These are phyloP conservation scores for Psylliodes chrysocephalus DNA, from an alignment of 2,888 invertebrate species.

Conservation along the genomic window DNA sequence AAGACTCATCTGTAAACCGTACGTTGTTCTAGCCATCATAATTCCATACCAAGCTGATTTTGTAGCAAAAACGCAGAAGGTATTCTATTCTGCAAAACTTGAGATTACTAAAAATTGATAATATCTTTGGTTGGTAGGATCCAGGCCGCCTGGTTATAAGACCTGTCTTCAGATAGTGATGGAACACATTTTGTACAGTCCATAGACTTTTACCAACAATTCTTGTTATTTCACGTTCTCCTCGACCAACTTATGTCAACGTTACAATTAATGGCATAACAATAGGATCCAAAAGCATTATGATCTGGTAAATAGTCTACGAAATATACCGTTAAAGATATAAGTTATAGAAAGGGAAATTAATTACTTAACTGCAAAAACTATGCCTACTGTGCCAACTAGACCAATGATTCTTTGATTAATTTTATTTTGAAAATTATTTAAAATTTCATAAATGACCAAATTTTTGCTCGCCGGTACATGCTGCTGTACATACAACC, in stretches of 20 bases:
- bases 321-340: too few relatives aligned
- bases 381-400: too few relatives aligned
- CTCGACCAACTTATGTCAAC: slow-evolving; percentile 1
- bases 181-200: slow-evolving; percentile 5
- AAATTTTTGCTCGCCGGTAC: too few relatives aligned
- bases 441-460: too few relatives aligned
- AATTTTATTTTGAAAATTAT: too few relatives aligned
- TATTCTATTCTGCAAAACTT: not conserved
- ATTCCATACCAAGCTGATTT: slow-evolving; percentile 33
- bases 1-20: not conserved
- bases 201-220: slow-evolving; percentile 2
- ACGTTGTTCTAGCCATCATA: not conserved
- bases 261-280: not conserved
- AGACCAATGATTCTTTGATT: too few relatives aligned
- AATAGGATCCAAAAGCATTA: not conserved
- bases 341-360: too few relatives aligned
- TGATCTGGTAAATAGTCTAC: not conserved
- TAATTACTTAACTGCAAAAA: too few relatives aligned
- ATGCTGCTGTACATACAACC: too few relatives aligned
- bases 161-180: slow-evolving; percentile 1
- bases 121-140: not conserved
- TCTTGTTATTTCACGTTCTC: slow-evolving; percentile 1
- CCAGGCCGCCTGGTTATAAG: not conserved
- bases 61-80: slow-evolving; percentile 22
- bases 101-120: not conserved